Percentiles rank a stretch among this genome's conserved stretches.
These are phyloP conservation scores for Coreius guichenoti DNA, from an alignment of 2,797 vertebrate species.

Conservation along the genomic window DNA sequence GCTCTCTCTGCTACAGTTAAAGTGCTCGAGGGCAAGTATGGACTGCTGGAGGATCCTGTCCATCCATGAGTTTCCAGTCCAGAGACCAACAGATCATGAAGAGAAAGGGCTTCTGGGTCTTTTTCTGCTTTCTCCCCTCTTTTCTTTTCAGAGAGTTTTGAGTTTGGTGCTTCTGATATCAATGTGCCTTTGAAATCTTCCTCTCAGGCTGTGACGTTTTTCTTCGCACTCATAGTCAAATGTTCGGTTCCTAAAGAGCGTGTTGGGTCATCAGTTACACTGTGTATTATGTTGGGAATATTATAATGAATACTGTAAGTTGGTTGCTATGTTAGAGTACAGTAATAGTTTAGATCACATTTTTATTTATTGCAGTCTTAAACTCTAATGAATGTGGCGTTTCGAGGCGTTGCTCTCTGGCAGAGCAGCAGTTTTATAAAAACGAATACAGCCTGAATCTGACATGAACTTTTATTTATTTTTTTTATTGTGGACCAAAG, in stretches of 20 bases:
- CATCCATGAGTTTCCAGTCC: conserved; percentile 58
- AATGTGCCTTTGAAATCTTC: not conserved
- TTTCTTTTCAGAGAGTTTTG: not conserved
- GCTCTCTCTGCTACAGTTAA: conserved; percentile 84
- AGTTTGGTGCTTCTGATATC: not conserved
- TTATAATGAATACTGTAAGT: not conserved
- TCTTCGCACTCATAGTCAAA: no score
- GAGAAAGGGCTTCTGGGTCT: not conserved
- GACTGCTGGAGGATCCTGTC: conserved; percentile 74
- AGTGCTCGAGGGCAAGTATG: conserved; percentile 84
- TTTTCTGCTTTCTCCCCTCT: no score
- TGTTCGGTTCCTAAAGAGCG: not conserved
- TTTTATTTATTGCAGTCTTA: conserved; percentile 3
- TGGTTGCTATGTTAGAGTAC: not conserved
- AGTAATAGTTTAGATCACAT: not conserved
- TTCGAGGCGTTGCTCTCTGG: not conserved
- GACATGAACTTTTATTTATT: not conserved
- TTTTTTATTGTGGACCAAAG: conserved; percentile 7
- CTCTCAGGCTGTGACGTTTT: no score
- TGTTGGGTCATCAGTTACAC: not conserved
- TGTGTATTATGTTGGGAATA: not conserved
- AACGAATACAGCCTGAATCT: not conserved
- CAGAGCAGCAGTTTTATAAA: not conserved
- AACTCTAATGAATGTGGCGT: not conserved
- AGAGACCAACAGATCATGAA: not conserved